Conservation (phyloP, 2,797 vertebrate species). For the Neoniphon sammara region DNA sequence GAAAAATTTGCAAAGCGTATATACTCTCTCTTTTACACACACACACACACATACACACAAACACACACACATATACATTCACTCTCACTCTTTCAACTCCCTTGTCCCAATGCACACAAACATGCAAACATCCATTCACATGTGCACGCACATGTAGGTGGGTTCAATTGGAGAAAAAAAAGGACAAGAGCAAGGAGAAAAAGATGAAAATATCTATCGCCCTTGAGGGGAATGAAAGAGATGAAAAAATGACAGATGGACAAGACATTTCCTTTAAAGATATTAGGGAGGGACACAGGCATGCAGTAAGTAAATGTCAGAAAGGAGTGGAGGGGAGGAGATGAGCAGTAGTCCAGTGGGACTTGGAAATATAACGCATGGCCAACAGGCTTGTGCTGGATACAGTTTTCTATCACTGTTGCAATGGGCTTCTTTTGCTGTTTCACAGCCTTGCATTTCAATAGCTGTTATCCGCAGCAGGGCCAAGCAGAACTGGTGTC, state of each 20-base stretch:
- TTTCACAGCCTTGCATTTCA: conserved; percentile 45
- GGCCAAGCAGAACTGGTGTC: conserved; percentile 24
- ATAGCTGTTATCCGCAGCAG: conserved; percentile 27
- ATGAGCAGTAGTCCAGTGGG: conserved; percentile 59
- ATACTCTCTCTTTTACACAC: conserved; percentile 1
- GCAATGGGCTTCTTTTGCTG: conserved; percentile 45
- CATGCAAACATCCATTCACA: too few species aligned
- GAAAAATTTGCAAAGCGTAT: not conserved
- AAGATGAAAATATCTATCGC: conserved; percentile 62
- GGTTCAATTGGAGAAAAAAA: conserved; percentile 43
- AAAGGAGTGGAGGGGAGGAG: conserved; percentile 54
- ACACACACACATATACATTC: not conserved
- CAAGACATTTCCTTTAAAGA: conserved; percentile 71
- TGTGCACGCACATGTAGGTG: too few species aligned
- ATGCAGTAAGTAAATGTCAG: conserved; percentile 77
- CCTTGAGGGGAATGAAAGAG: conserved; percentile 67
- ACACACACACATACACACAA: not conserved
- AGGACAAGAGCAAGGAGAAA: conserved; percentile 43
- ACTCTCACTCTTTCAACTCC: too few species aligned
- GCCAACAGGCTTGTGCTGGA: conserved; percentile 43
- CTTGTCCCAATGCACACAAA: not conserved
- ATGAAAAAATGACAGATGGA: conserved; percentile 79
- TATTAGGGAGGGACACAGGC: conserved; percentile 68
- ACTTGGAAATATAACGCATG: conserved; percentile 52
- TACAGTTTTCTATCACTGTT: conserved; percentile 46